These are phyloP conservation scores for Oxygymnocypris stewartii DNA, from an alignment of 2,113 vertebrate genomes.

Conservation along the genomic window DNA sequence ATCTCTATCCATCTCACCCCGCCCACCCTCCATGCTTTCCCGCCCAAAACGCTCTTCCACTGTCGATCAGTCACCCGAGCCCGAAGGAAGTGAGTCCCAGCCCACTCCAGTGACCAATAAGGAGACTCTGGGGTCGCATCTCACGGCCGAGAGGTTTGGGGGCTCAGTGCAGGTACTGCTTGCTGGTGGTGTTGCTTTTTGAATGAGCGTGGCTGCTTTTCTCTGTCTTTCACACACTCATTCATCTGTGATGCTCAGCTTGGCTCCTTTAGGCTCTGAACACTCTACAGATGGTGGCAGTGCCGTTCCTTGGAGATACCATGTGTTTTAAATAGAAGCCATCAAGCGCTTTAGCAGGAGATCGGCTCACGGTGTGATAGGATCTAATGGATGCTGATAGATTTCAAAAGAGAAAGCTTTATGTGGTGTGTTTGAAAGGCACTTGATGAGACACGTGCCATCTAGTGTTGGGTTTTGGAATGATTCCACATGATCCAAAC, in stretches of 20 bases:
- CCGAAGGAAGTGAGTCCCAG: slow-evolving; percentile 87
- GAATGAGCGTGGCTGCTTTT: slow-evolving; percentile 28
- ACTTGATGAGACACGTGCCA: slow-evolving; percentile 54
- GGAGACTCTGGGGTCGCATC: slow-evolving; percentile 86
- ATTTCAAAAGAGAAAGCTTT: background rate
- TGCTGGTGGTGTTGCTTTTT: slow-evolving; percentile 61
- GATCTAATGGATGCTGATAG: slow-evolving; percentile 9
- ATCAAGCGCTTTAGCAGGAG: slow-evolving; percentile 11
- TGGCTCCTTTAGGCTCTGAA: background rate
- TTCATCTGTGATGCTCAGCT: slow-evolving; percentile 7
- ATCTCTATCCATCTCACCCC: slow-evolving; percentile 11
- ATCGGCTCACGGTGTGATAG: background rate
- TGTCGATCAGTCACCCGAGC: slow-evolving; percentile 83
- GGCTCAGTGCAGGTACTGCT: slow-evolving; percentile 90
- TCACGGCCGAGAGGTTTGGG: slow-evolving; percentile 87
- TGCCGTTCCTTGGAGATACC: background rate
- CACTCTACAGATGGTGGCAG: background rate
- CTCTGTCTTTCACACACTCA: background rate
- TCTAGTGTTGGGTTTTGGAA: slow-evolving; percentile 61
- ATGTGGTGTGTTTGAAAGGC: background rate
- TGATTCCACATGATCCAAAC: slow-evolving; percentile 37
- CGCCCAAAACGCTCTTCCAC: slow-evolving; percentile 61
- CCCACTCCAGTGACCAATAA: slow-evolving; percentile 84
- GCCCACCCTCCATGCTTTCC: slow-evolving; percentile 49
- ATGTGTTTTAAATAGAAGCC: slow-evolving; percentile 11